These are phyloP conservation scores for Ophiothrix spiculata DNA, from an alignment of 35 echinoderm and acorn worm genomes.

Conservation along the genomic window DNA sequence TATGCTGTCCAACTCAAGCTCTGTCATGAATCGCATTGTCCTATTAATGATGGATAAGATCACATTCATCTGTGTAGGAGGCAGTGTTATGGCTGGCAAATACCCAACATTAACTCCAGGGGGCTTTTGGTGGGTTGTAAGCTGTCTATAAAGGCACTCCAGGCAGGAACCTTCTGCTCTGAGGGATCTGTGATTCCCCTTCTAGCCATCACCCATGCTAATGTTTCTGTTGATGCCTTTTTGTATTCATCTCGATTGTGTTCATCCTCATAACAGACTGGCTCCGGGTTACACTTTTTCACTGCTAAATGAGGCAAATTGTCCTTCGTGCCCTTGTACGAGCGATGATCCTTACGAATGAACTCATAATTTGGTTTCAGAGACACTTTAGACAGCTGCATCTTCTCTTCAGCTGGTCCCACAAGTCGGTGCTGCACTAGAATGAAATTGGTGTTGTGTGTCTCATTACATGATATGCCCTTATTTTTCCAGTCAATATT, in stretches of 20 bases:
- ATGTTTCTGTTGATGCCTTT: neutral
- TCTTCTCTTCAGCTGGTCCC: neutral
- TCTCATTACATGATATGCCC: neutral
- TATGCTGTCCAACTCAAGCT: neutral
- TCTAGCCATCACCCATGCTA: neutral
- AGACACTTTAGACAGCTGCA: neutral
- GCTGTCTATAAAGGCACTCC: constrained; percentile 6
- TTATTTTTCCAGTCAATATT: constrained; percentile 12
- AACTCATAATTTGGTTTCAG: neutral
- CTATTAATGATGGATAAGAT: neutral
- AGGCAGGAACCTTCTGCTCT: neutral
- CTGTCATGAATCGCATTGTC: neutral
- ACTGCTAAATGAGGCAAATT: neutral
- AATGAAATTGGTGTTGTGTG: constrained; percentile 21
- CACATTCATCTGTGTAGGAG: constrained; percentile 16
- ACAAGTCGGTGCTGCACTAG: neutral
- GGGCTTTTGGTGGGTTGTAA: neutral
- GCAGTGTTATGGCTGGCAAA: neutral
- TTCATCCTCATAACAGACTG: neutral
- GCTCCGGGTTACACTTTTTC: neutral
- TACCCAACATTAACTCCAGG: constrained; percentile 9
- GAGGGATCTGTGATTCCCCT: neutral
- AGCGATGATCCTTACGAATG: neutral
- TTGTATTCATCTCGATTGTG: neutral
- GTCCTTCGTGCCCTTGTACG: neutral